A percentile compares a stretch with the other conserved stretches of the same genome.
Conservation (phyloP, 2,113 vertebrate species). For the rabbit (Oryctolagus cuniculus) region mOryCun1.1 NC_091451.1:21266001-21266500, state of each 20-base stretch:
- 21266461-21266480: neutral
- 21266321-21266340: neutral
- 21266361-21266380: neutral
- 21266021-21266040: no score
- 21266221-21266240: neutral
- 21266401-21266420: neutral
- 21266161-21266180: no score
- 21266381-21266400: neutral
- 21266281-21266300: neutral
- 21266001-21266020: no score
- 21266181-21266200: no score
- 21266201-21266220: neutral
- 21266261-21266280: neutral
- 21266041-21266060: no score
- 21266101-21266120: no score
- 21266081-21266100: no score
- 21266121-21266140: no score
- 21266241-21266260: neutral
- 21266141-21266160: no score
- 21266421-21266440: neutral
- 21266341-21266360: neutral
- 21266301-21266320: constrained; percentile 5
- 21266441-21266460: neutral
- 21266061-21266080: no score
- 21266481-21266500: neutral